Evolutionary conservation across 2,797 vertebrate species (phyloP).

Genomic region (Macropus fuliginosus): DNA sequence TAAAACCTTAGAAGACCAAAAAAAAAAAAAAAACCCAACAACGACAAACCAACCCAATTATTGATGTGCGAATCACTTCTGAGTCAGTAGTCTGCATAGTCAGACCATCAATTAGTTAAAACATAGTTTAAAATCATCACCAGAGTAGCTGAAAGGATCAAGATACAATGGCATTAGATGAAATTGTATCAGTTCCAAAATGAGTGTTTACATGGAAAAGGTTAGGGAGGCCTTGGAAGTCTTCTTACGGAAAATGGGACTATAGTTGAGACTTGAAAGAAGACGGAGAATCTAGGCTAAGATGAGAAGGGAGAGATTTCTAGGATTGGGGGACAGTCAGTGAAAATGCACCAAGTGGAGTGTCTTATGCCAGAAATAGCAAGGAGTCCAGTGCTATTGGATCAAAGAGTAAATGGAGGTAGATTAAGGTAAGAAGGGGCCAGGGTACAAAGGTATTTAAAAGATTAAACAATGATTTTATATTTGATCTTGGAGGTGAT

Average conservation of each 20-base stretch:
- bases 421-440: neutral
- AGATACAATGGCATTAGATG: neutral
- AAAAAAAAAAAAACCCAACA: too few species aligned
- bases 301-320: neutral
- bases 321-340: neutral
- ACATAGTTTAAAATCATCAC: neutral
- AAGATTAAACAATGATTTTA: neutral
- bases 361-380: neutral
- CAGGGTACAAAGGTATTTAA: neutral
- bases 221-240: neutral
- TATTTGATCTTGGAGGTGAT: neutral
- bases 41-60: too few species aligned
- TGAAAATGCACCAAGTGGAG: neutral
- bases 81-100: neutral
- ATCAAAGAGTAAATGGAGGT: neutral
- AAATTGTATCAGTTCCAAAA: neutral
- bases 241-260: neutral
- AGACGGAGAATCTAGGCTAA: neutral
- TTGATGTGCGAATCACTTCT: neutral
- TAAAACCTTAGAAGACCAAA: too few species aligned
- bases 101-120: neutral
- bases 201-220: neutral
- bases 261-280: neutral
- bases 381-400: neutral
- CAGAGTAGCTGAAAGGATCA: neutral